Evolutionary conservation across 2,888 invertebrate genomes (phyloP).

Genomic region (Chrysolina oricalcia): DNA sequence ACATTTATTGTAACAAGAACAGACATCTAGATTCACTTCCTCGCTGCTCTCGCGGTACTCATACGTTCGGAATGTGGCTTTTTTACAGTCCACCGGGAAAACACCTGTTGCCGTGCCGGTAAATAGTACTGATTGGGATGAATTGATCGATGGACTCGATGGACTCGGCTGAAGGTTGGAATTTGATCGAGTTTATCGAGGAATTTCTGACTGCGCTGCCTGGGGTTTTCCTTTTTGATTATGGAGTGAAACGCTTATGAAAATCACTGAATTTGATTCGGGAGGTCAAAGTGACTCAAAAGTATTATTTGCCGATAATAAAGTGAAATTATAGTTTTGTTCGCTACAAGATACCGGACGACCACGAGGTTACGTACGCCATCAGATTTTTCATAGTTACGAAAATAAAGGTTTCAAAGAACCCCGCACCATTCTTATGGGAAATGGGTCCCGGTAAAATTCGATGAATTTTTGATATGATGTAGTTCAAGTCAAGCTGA

Average conservation of each 20-base stretch:
- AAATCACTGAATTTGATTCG: background rate
- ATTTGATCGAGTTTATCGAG: background rate
- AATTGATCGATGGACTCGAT: background rate
- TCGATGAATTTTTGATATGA: too few species aligned
- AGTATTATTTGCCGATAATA: too few species aligned
- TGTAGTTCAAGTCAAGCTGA: too few species aligned
- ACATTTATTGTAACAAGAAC: conserved; percentile 50
- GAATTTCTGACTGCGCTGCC: background rate
- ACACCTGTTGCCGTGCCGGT: conserved; percentile 3
- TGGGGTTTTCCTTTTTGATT: background rate
- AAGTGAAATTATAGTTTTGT: too few species aligned
- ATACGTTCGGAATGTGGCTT: conserved; percentile 18
- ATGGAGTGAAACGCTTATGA: background rate
- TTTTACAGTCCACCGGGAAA: conserved; percentile 14
- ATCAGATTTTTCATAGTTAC: too few species aligned
- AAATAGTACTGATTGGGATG: conserved; percentile 1
- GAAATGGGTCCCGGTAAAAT: too few species aligned
- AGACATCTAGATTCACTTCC: conserved; percentile 49
- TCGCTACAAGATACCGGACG: too few species aligned
- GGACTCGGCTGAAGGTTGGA: background rate
- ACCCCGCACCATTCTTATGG: too few species aligned
- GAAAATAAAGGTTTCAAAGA: too few species aligned
- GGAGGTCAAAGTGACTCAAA: too few species aligned
- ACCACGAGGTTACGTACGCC: too few species aligned
- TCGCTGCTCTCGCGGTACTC: conserved; percentile 28